phyloP scores from a whole-genome alignment of 92 coral and sea anemone genomes.

The Scolanthus callimorphus region DNA sequence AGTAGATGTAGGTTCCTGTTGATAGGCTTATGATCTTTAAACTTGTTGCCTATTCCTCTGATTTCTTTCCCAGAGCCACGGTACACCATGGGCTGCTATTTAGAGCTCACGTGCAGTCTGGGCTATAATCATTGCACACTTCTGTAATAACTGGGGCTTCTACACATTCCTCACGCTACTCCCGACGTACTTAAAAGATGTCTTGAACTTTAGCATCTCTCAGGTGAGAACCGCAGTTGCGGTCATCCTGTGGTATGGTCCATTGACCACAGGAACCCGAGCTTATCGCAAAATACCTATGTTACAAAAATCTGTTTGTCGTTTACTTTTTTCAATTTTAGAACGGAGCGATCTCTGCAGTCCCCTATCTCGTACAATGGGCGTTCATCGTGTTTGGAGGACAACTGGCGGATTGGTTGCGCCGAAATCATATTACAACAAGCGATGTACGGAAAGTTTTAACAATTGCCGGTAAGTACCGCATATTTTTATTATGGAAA shows the following conservation, averaged over 20 bases:
- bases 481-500: too few relatives aligned
- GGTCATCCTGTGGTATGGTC: too few relatives aligned
- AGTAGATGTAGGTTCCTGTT: too few relatives aligned
- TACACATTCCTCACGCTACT: constrained; percentile 88
- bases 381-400: constrained; percentile 48
- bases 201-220: constrained; percentile 73
- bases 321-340: constrained; percentile 3
- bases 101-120: constrained; percentile 81
- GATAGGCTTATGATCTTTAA: too few relatives aligned
- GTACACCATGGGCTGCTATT: constrained; percentile 79
- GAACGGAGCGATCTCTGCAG: constrained; percentile 88
- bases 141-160: constrained; percentile 93
- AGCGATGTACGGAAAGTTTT: constrained; percentile 75
- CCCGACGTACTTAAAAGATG: constrained; percentile 92
- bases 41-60: too few relatives aligned
- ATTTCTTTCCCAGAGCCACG: constrained; percentile 37
- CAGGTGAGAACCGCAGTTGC: too few relatives aligned
- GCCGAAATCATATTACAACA: constrained; percentile 32
- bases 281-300: too few relatives aligned
- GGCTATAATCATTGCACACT: constrained; percentile 86
- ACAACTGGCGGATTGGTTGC: constrained; percentile 67
- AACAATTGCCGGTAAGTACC: constrained; percentile 72
- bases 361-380: constrained; percentile 67
- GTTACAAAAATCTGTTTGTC: not conserved
- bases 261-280: too few relatives aligned